Percentiles rank a stretch among this genome's conserved stretches.
phyloP scores from a whole-genome alignment of 92 coral and sea anemone genomes.

The Isaurus tuberculatus region DNA sequence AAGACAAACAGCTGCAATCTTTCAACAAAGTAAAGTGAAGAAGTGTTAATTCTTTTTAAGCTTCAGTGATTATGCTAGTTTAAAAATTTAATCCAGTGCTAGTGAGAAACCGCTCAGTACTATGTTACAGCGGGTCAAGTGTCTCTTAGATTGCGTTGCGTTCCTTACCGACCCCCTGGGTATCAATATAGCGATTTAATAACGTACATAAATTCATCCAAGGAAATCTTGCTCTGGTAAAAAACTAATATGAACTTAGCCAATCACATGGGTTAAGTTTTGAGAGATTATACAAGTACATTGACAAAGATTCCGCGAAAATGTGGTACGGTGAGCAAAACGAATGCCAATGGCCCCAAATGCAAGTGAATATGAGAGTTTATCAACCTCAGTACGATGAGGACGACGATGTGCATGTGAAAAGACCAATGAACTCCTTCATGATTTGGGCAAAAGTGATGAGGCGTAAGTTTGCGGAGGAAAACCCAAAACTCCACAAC shows the following conservation, averaged over 20 bases:
- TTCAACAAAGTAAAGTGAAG: not conserved
- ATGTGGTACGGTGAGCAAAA: constrained; percentile 23
- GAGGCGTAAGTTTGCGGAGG: constrained; percentile 98
- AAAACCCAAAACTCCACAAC: constrained; percentile 97
- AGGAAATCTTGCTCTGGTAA: constrained; percentile 8
- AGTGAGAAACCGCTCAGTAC: constrained; percentile 6
- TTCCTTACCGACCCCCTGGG: constrained; percentile 76
- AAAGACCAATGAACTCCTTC: constrained; percentile 98
- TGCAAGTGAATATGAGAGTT: constrained; percentile 30
- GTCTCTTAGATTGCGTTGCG: constrained; percentile 13
- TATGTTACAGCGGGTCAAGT: not conserved
- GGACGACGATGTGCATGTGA: constrained; percentile 94
- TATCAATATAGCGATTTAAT: constrained; percentile 51
- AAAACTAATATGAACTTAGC: not conserved
- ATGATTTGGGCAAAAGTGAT: constrained; percentile 99
- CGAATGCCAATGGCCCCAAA: constrained; percentile 21
- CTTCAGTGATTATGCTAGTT: not conserved
- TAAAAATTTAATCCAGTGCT: no score
- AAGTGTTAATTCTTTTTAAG: not conserved
- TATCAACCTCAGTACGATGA: constrained; percentile 74
- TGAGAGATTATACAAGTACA: not conserved
- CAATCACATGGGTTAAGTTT: not conserved
- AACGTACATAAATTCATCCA: constrained; percentile 42
- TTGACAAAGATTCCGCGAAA: not conserved
- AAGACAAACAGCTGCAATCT: not conserved